Evolutionary conservation across 2,113 vertebrate genomes (phyloP), one percentile per base, ranked within the genome.

Genomic region (Xerus inauris): DNA sequence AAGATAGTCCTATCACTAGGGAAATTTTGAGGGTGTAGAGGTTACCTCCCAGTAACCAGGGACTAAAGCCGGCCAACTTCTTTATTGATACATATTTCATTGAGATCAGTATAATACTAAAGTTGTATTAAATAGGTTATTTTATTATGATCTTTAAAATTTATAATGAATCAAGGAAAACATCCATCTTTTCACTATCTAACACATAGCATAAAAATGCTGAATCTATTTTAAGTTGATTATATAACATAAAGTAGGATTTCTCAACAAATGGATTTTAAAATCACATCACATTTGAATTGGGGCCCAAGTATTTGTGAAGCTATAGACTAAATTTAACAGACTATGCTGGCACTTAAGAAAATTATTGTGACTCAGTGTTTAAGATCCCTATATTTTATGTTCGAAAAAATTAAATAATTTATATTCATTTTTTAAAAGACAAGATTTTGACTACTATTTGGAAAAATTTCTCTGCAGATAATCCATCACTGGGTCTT

Each of bases 381-480:
- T 93, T 79, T 67, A 92, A 91, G 76, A 86, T 77, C 88, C 7
- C 87, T 95, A 57, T 7, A 67, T 73, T 93, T 92, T n/a, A 24
- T 76, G 17, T 47, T 83, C 89, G 40, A 65, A 57, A 69, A 88
- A 76, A 80, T 45, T 51, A 89, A 89, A 90, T 12, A 86, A 73
- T 67, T 65, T 51, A 51, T 69, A 69, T 85, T 83, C 59, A 83
- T 8, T 87, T 93, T 47, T 72, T 81, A 51, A 76, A 54, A 64
- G 35, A 71, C 14, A 79, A 79, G 40, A 72, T 54, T 80, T 92
- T 42, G 77, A 64, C 42, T 77, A 45, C 3, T 89, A 22, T 94
- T 94, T 75, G n/a, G 89, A 87, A 95, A 64, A 9, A 87, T 49
- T 94, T 92, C 49, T 92, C 57, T 92, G 30, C 40, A 97, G 94